Evolutionary conservation across 2,113 vertebrate genomes (phyloP), one percentile per base, ranked within the genome.

Genomic region (Odocoileus virginianus): DNA sequence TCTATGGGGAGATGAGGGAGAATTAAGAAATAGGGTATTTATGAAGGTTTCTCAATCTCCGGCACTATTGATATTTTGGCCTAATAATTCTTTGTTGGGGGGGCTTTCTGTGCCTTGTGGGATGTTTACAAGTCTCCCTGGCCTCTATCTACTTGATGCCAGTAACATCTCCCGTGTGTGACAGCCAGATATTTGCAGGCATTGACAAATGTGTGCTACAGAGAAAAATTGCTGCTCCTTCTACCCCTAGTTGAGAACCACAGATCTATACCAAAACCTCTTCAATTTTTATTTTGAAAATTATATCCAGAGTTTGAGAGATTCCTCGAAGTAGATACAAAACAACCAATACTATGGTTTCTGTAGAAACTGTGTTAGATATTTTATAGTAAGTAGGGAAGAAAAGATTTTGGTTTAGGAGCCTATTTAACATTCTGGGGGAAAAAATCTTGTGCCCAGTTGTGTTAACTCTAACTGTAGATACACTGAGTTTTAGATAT

Each of bases 281-380:
- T 81, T 11, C 81, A 50, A 55, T 92, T 95, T 84, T 85, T 93
- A 43, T 93, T 96, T 89, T 96, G 55, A 58, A 92, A 96, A 94
- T 30, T 96, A 2, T 61, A 95, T 91, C 8, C 50, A 74, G 50
- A 87, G 40, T 92, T 96, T 93, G 36, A 95, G 54, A 96, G 36
- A 93, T 47, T 76, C 28, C 11, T 93, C 9, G 21, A 96, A 71
- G 82, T 96, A 93, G 84, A 82, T 97, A 50, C 4, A 74, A 96
- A 58, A 55, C 3, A 67, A 93, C 14, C 4, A 88, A 16, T 57
- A 55, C 21, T 7, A 30, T 79, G 15, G 28, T 87, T 94, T 94
- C n/a, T 95, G 5, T 83, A 60, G 89, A 96, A 84, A 93, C 43
- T 97, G 33, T 52, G 5, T 93, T 79, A 27, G 52, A 30, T 87